Percentiles rank a stretch among this genome's conserved stretches.
phyloP scores from a whole-genome alignment of 2,797 vertebrate species.

The Eutrigla gurnardus region DNA sequence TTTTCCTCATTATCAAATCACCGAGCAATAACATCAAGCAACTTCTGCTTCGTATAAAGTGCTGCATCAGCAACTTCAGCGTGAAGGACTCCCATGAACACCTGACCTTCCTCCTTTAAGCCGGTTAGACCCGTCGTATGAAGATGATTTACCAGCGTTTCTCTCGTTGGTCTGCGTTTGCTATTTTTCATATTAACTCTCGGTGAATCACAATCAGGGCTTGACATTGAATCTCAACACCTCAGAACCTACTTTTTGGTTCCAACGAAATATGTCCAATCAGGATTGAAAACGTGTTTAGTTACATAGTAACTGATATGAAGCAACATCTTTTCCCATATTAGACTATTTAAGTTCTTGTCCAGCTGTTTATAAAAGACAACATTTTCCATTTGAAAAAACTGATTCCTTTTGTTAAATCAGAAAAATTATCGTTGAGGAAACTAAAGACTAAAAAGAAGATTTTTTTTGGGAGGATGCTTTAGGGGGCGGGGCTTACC shows the following conservation, averaged over 20 bases:
- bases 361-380: not conserved
- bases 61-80: slow-evolving; percentile 53
- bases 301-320: not conserved
- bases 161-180: not conserved
- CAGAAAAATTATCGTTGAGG: not conserved
- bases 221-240: not conserved
- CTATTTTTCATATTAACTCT: not conserved
- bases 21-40: slow-evolving; percentile 29
- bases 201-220: not conserved
- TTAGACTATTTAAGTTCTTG: not conserved
- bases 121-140: not conserved
- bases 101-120: slow-evolving; percentile 37
- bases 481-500: too few relatives aligned
- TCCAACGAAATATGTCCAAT: not conserved
- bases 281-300: not conserved
- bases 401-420: not conserved
- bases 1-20: slow-evolving; percentile 60
- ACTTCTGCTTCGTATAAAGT: slow-evolving; percentile 23
- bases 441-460: too few relatives aligned
- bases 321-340: not conserved
- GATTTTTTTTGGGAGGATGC: too few relatives aligned
- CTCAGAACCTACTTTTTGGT: not conserved
- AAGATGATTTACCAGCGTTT: not conserved
- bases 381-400: not conserved
- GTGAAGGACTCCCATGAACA: slow-evolving; percentile 20